Evolutionary conservation across 1,140 invertebrate species (phyloP).

Genomic region (Popillia japonica): DNA sequence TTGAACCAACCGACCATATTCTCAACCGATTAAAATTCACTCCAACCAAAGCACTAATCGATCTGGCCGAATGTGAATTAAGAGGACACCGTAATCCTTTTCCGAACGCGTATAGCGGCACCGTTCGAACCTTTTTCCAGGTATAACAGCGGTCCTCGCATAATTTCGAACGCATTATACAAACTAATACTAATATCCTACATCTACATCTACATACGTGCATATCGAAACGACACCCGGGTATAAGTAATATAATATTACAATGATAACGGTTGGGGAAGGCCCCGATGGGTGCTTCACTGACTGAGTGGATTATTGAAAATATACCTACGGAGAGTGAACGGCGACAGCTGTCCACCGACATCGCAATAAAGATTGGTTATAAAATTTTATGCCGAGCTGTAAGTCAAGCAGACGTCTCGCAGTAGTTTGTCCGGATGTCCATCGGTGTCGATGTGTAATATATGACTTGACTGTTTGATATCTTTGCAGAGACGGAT

Average conservation of each 20-base stretch:
- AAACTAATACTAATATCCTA: neutral
- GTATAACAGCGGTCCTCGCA: constrained; percentile 35
- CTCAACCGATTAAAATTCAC: neutral
- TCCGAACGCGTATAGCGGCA: neutral
- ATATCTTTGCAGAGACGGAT: neutral
- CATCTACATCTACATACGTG: neutral
- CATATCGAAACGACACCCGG: neutral
- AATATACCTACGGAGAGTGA: neutral
- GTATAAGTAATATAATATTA: neutral
- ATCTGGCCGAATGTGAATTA: constrained; percentile 12
- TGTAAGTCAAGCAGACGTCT: constrained; percentile 13
- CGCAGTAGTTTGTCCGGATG: neutral
- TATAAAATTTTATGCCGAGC: constrained; percentile 23
- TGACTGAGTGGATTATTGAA: constrained; percentile 19
- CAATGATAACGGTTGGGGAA: neutral
- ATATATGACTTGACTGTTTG: neutral
- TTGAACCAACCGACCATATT: constrained; percentile 14
- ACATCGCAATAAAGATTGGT: constrained; percentile 22
- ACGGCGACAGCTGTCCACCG: constrained; percentile 29
- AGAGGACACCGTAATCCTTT: constrained; percentile 21
- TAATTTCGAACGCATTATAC: constrained; percentile 17
- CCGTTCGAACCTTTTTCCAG: constrained; percentile 40
- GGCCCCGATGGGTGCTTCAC: neutral
- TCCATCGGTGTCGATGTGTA: constrained; percentile 28
- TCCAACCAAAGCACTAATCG: neutral